Base-by-base conservation (phyloP, 2,888 invertebrate species). In the Marronus borbonicus region DNA sequence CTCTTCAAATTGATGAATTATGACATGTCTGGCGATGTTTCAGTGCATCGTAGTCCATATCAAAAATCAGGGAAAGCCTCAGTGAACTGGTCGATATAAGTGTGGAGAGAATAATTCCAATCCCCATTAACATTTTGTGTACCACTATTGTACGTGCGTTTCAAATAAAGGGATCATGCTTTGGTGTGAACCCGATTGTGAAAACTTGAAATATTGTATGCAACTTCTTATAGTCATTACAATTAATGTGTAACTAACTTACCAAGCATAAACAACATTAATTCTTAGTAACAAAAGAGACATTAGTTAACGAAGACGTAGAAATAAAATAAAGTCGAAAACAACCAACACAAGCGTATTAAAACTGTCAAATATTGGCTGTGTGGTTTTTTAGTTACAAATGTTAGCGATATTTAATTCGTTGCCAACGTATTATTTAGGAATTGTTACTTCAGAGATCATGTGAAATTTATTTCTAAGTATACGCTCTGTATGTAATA, bases 21-120 rank as follows among this genome's bases (percentile, higher is more conserved):
- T 17, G 10, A 72, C 55, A 72, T 28, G 36, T 52, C 72, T 68
- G 24, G 24, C 24, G 68, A 10, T 14, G n/a, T 28, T 72, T 55
- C n/a, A 72, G 17, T 17, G 3, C 3, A 60, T 60, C 36, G 7
- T 74, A 74, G 7, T 39, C 36, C 20, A 60, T 10, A 60, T 74
- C 39, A n/a, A 39, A 50, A 44, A 28, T 49, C 50, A 50, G 17
- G 52, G 0, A 70, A 70, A 50, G 17, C 20, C 20, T 49, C 52
- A 20, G 44, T 44, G 17, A 69, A 69, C 31, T 65, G 65, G 7
- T 65, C 31, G 8, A 65, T 65, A 44, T 1, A 65, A 39, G n/a
- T 65, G 24, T 65, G 31, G 2, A 65, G n/a, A 39, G 65, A 65
- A 44, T 31, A 31, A 31, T 44, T 36, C 36, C 65, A 65, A 39